Evolutionary conservation across 2,113 vertebrate genomes (phyloP), one percentile per base, ranked within the genome.

Genomic region (Ciconia boyciana): DNA sequence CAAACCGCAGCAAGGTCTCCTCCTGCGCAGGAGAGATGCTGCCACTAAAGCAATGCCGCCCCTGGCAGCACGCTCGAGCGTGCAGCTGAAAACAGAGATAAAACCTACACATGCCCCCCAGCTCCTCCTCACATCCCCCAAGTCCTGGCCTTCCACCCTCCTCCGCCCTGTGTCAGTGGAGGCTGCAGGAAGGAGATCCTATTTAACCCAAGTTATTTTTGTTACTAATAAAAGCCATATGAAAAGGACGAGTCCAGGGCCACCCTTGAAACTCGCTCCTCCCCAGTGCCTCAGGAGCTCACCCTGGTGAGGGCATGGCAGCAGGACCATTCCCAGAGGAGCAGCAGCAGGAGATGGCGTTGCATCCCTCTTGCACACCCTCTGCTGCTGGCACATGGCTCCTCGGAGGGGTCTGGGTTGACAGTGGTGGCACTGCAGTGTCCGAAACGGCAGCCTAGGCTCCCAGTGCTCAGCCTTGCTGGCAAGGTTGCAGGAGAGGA

Each of bases 31-130:
- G 11, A 65, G 14, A 84, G 52, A 54, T 29, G 54, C 25, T 80
- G 51, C 25, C 22, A 15, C 43, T 68, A 16, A 84, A 81, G 54
- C 0, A 0, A 64, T 49, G 34, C 39, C 4, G 6, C 25, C 32
- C 25, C 44, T 1, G 2, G 16, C 3, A 8, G 32, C 6, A 29
- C 0, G 2, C 16, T 60, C 9, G 3, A 46, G 70, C 2, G 19
- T 24, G 41, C 13, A 28, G 41, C 52, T 69, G 32, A 75, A 46
- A 70, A 69, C 10, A 10, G 17, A 78, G 24, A 17, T 17, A 57
- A 71, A 49, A 28, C 31, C 34, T 46, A n/a, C 11, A 13, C 1
- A 1, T 3, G 2, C 6, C 17, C 5, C 61, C n/a, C 55, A 57
- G 25, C 29, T 54, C 48, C 52, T 71, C 26, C 60, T 64, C 16